A percentile compares a stretch with the other conserved stretches of the same genome.
Evolutionary conservation across 2,113 vertebrate genomes (phyloP).

Genomic region (Speoplatyrhinus poulsoni): DNA sequence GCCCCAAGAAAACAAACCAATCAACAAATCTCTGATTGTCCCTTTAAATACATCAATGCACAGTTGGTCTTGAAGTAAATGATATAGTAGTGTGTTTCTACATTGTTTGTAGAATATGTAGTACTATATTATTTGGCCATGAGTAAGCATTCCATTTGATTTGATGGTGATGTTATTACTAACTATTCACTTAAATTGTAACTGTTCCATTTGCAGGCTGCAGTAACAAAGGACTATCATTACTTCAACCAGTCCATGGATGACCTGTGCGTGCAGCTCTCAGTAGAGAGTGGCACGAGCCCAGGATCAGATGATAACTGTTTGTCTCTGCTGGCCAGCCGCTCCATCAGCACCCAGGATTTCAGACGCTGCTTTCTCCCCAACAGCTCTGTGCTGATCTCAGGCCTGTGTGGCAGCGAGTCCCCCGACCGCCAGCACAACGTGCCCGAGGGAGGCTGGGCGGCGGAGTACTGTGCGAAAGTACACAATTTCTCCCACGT

Average conservation of each 20-base stretch:
- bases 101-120: too few relatives aligned
- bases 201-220: conserved; percentile 61
- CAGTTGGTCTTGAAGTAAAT: too few relatives aligned
- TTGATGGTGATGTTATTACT: not conserved
- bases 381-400: conserved; percentile 74
- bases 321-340: conserved; percentile 65
- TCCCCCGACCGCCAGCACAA: conserved; percentile 42
- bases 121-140: too few relatives aligned
- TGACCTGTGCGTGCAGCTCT: conserved; percentile 76
- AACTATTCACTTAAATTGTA: not conserved
- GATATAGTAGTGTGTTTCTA: too few relatives aligned
- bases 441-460: conserved; percentile 73
- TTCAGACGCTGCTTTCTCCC: conserved; percentile 85
- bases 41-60: too few relatives aligned
- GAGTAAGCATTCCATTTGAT: too few relatives aligned
- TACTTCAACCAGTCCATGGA: conserved; percentile 76
- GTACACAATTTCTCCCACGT: conserved; percentile 52
- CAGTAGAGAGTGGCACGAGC: conserved; percentile 29
- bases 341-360: conserved; percentile 74
- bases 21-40: too few relatives aligned
- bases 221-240: conserved; percentile 63
- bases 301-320: conserved; percentile 64
- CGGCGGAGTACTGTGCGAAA: conserved; percentile 76
- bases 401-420: conserved; percentile 70
- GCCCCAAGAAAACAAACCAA: too few relatives aligned